These are phyloP conservation scores for Cyrtodaria siliqua DNA, from an alignment of 2,888 invertebrate species.

Conservation along the genomic window DNA sequence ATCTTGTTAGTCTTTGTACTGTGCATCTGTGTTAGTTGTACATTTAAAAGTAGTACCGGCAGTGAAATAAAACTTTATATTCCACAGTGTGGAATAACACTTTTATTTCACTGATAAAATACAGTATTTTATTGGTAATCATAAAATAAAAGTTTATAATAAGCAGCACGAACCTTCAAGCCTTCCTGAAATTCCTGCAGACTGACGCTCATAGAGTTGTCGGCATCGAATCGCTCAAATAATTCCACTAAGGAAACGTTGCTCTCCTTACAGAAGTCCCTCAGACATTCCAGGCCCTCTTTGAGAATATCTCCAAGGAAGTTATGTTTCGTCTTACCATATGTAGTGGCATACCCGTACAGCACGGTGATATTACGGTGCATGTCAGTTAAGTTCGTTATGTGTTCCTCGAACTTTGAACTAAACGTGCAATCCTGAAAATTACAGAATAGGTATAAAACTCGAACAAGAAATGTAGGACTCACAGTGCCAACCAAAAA, in stretches of 20 bases:
- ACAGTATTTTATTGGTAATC: too few species aligned
- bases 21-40: too few species aligned
- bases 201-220: slow-evolving; percentile 74
- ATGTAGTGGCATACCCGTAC: slow-evolving; percentile 82
- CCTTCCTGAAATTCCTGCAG: slow-evolving; percentile 59
- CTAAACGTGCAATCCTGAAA: slow-evolving; percentile 75
- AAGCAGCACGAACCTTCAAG: slow-evolving; percentile 53
- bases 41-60: too few species aligned
- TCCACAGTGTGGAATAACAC: too few species aligned
- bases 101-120: too few species aligned
- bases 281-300: slow-evolving; percentile 81
- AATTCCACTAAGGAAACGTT: slow-evolving; percentile 81
- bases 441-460: too few species aligned
- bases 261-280: slow-evolving; percentile 77
- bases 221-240: slow-evolving; percentile 82
- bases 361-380: slow-evolving; percentile 73
- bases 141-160: too few species aligned
- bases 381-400: slow-evolving; percentile 67
- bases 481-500: too few species aligned
- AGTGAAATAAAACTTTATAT: too few species aligned
- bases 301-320: slow-evolving; percentile 78
- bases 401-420: slow-evolving; percentile 61
- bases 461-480: too few species aligned
- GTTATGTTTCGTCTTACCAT: slow-evolving; percentile 79
- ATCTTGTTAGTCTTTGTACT: too few species aligned